A percentile compares a stretch with the other conserved stretches of the same genome.
Conservation (phyloP, 1,140 invertebrate genomes). For the Latrodectus geometricus region DNA sequence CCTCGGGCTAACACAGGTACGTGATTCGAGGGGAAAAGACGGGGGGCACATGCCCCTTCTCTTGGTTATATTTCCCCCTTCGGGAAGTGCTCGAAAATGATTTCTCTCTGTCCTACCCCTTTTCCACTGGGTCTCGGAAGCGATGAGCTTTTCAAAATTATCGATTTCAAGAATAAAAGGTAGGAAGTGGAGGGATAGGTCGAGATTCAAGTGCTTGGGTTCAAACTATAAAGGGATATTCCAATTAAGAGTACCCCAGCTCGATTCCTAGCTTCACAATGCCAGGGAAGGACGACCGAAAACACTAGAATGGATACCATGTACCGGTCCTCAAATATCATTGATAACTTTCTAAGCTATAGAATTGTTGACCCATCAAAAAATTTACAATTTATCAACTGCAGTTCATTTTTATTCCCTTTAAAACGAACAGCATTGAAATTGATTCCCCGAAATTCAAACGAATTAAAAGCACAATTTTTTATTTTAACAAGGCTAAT, state of each 20-base stretch:
- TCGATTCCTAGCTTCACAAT: neutral
- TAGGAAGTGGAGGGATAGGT: neutral
- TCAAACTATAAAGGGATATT: constrained; percentile 20
- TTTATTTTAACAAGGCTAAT: too few relatives aligned
- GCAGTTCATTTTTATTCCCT: too few relatives aligned
- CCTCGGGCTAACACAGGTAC: constrained; percentile 42
- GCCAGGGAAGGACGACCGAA: too few relatives aligned
- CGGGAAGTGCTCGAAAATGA: constrained; percentile 50
- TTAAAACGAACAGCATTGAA: too few relatives aligned
- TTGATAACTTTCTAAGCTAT: too few relatives aligned
- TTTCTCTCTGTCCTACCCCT: constrained; percentile 26
- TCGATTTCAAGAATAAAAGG: constrained; percentile 30
- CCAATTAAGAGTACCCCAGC: neutral
- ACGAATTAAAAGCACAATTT: too few relatives aligned
- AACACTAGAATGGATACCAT: too few relatives aligned
- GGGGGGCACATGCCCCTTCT: constrained; percentile 5
- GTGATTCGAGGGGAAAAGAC: constrained; percentile 37
- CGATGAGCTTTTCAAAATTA: constrained; percentile 57
- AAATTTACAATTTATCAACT: too few relatives aligned
- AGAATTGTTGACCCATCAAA: too few relatives aligned
- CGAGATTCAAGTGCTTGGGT: neutral
- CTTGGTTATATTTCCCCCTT: constrained; percentile 8
- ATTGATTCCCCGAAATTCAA: too few relatives aligned
- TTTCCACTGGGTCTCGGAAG: constrained; percentile 1
- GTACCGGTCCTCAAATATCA: too few relatives aligned